A percentile compares a stretch with the other conserved stretches of the same genome.
Conservation (phyloP, 1,140 invertebrate genomes). For the Drosophila rufa region DNA sequence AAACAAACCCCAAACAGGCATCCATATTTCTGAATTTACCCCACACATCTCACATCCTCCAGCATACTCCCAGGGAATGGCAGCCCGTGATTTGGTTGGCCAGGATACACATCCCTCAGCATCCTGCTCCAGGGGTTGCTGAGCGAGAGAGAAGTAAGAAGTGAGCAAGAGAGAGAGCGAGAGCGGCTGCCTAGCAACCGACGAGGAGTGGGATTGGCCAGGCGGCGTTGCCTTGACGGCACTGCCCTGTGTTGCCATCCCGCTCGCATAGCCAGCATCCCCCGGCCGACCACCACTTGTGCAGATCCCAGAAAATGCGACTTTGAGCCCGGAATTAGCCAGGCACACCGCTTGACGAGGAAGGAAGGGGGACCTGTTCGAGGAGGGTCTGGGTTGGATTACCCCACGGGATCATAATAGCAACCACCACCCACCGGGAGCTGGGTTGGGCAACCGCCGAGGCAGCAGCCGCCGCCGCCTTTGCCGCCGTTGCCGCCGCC, state of each 20-base stretch:
- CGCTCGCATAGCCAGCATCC: constrained; percentile 49
- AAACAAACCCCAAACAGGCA: neutral
- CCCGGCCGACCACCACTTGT: constrained; percentile 62
- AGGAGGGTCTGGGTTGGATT: constrained; percentile 71
- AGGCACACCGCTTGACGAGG: constrained; percentile 55
- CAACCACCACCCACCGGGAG: constrained; percentile 36
- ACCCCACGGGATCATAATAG: constrained; percentile 78
- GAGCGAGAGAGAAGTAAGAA: constrained; percentile 1
- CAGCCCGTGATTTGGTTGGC: constrained; percentile 79
- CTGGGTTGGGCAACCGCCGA: constrained; percentile 18
- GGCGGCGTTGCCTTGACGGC: constrained; percentile 72
- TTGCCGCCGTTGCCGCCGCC: constrained; percentile 44
- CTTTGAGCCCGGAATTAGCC: constrained; percentile 83
- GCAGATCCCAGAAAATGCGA: constrained; percentile 78
- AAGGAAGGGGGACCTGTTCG: neutral
- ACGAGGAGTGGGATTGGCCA: constrained; percentile 63
- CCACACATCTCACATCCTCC: neutral
- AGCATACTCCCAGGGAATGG: constrained; percentile 1
- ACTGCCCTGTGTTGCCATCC: constrained; percentile 60
- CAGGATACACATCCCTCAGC: constrained; percentile 61
- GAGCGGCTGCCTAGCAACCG: constrained; percentile 69
- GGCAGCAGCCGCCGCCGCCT: constrained; percentile 8
- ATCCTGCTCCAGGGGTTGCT: constrained; percentile 64
- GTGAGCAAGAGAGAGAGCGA: constrained; percentile 26
- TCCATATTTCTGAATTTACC: neutral